A percentile compares a stretch with the other conserved stretches of the same genome.
Conservation (phyloP, 30 jellyfish, hydroid and myxozoan genomes). For the Aurelia aurita region DNA sequence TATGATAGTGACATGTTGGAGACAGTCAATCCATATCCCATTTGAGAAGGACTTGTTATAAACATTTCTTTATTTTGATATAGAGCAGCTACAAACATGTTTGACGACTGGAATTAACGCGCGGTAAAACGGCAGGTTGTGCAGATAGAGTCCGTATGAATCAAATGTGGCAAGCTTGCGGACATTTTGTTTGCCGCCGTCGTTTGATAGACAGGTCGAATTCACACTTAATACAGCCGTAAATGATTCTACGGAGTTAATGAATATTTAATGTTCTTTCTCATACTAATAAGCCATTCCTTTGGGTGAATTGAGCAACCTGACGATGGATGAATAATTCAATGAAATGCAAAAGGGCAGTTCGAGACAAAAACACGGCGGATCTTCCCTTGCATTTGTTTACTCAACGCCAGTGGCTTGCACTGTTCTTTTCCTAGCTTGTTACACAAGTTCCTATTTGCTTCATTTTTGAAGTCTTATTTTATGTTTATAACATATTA, state of each 20-base stretch:
- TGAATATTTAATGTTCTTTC: constrained; percentile 66
- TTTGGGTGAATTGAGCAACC: constrained; percentile 83
- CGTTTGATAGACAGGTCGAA: constrained; percentile 65
- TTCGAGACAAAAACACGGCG: constrained; percentile 53
- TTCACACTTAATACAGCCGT: constrained; percentile 66
- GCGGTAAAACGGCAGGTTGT: constrained; percentile 39
- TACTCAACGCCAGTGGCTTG: constrained; percentile 57
- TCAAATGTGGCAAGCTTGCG: constrained; percentile 32
- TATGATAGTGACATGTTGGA: no score
- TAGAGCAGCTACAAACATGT: no score
- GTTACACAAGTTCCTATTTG: constrained; percentile 36
- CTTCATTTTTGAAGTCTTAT: constrained; percentile 25
- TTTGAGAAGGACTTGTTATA: no score
- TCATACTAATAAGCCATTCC: constrained; percentile 63
- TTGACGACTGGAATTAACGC: neutral
- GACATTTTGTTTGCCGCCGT: constrained; percentile 53
- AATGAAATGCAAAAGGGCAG: constrained; percentile 73
- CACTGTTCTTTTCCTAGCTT: constrained; percentile 60
- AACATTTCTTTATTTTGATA: no score
- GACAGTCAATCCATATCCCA: no score
- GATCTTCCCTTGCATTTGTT: constrained; percentile 38
- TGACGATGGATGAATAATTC: constrained; percentile 76
- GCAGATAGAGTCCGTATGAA: constrained; percentile 14
- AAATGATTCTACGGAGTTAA: constrained; percentile 37
- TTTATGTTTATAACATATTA: constrained; percentile 65